phyloP scores from a whole-genome alignment of 2,113 vertebrate genomes.

The Athene cunicularia region DNA sequence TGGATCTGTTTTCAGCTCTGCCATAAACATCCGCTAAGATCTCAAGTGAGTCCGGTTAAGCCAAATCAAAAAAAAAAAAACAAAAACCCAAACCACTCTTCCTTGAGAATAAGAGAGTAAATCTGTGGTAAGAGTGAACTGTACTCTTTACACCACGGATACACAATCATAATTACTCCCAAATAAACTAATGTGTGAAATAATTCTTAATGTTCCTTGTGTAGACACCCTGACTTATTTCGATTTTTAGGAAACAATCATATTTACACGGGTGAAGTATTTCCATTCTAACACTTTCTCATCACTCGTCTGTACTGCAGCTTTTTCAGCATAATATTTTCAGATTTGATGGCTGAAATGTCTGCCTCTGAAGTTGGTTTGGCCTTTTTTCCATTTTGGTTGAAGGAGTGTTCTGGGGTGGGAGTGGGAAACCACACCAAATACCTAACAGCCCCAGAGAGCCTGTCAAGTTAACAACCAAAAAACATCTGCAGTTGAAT shows the following conservation, averaged over 20 bases:
- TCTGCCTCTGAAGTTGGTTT: not conserved
- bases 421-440: rapidly evolving
- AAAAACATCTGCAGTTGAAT: not conserved
- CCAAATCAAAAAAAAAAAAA: not conserved
- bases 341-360: not conserved
- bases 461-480: not conserved
- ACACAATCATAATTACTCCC: not conserved
- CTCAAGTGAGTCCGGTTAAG: rapidly evolving
- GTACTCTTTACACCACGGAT: not conserved
- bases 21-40: not conserved
- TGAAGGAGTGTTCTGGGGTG: not conserved
- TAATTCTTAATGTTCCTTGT: not conserved
- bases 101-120: not conserved
- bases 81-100: not conserved
- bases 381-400: not conserved
- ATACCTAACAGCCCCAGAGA: not conserved
- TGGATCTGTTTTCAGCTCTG: not conserved
- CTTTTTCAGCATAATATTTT: not conserved
- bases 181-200: not conserved
- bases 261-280: not conserved
- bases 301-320: not conserved
- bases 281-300: not conserved
- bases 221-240: not conserved
- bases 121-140: not conserved
- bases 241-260: not conserved